Evolutionary conservation across 2,113 vertebrate genomes (phyloP), one percentile per base, ranked within the genome.

Genomic region (Smithornis capensis): DNA sequence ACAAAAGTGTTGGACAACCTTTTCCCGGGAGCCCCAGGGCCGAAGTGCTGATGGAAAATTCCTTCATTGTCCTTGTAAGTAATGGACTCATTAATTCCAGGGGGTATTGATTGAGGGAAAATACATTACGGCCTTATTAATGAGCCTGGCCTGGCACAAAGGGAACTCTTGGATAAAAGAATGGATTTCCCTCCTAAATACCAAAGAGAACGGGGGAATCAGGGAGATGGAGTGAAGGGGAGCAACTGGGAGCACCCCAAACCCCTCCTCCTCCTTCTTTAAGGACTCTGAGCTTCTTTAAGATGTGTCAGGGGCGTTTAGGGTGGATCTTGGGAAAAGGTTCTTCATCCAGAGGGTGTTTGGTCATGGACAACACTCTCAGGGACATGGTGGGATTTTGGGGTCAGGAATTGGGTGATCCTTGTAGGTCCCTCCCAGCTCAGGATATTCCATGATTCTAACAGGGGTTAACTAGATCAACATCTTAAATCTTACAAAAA

Each of bases 61-160:
- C 98, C 97, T 98, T 97, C 91, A 89, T 93, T 95, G 96, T 96
- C 97, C 97, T 95, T 95, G 84, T 84, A 97, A 97, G 93, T 96
- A 97, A 97, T 97, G 95, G 96, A 96, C 90, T 96, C 83, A 94
- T 98, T 98, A 98, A 98, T 98, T 97, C 96, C 97, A 97, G 97
- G 93, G 93, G 97, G 92, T 98, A 98, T 98, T 97, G 98, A 98
- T 98, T 92, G 96, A 91, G 71, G 95, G 79, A 96, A 97, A 98
- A 97, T 95, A 94, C 95, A 96, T 97, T 96, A 97, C 14, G 84
- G 84, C 91, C 97, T 97, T 91, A 98, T 98, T 97, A 97, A 98
- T 95, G 91, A 93, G 95, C 91, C 95, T 93, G 86, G 94, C 96
- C 95, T 38, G 73, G 89, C 89, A 92, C 93, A 91, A 87, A 81